Evolutionary conservation across 2,113 vertebrate species (phyloP).

Genomic region (Stigmatopora argus): DNA sequence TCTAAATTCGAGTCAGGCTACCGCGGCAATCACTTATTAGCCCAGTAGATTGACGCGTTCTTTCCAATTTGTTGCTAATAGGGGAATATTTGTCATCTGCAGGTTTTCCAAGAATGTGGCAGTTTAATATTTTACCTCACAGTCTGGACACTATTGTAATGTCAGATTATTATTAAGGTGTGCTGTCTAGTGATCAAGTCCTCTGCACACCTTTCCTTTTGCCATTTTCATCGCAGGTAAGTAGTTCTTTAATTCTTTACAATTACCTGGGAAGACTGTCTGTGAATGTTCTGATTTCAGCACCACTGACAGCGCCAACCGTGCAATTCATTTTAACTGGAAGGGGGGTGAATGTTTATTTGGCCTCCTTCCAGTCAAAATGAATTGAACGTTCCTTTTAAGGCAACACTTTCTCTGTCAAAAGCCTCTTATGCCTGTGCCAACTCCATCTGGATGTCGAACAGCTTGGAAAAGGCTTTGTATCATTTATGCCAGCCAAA

Average conservation of each 20-base stretch:
- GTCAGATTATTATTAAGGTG: no score
- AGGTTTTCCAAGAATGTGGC: not conserved
- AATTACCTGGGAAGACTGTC: no score
- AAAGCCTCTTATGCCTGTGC: not conserved
- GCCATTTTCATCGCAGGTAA: no score
- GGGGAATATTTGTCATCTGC: not conserved
- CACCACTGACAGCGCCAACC: no score
- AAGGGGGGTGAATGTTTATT: no score
- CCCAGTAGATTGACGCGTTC: not conserved
- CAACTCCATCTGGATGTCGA: slow-evolving; percentile 1
- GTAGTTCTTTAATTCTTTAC: no score
- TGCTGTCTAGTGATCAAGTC: no score
- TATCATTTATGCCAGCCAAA: not conserved
- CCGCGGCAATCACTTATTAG: not conserved
- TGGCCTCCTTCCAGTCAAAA: no score
- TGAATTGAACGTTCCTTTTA: not conserved
- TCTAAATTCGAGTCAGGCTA: not conserved
- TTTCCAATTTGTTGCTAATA: not conserved
- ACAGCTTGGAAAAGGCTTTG: not conserved
- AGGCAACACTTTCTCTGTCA: not conserved
- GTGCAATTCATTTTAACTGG: no score
- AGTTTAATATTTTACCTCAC: not conserved
- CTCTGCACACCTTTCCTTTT: no score
- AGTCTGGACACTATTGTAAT: not conserved
- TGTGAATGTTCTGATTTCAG: no score